Percentiles rank a stretch among this genome's conserved stretches.
Evolutionary conservation across 1,140 invertebrate species (phyloP).

Genomic region (Drosophila navojoa): DNA sequence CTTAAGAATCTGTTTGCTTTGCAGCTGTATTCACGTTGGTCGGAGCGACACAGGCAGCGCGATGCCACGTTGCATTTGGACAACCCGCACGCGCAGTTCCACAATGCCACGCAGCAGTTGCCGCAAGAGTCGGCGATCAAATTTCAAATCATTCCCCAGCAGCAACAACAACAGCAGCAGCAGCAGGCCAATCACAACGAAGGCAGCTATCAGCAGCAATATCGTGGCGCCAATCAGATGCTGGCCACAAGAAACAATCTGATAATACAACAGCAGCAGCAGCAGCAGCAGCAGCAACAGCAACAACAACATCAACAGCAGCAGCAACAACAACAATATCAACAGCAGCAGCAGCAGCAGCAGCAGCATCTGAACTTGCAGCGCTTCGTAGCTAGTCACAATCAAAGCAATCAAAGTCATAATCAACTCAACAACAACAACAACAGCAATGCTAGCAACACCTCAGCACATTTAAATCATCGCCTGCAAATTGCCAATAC

Average conservation of each 20-base stretch:
- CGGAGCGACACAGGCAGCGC: constrained; percentile 69
- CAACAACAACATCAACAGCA: constrained; percentile 53
- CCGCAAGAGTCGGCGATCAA: constrained; percentile 79
- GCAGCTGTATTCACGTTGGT: constrained; percentile 80
- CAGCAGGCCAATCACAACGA: constrained; percentile 56
- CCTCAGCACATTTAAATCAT: constrained; percentile 70
- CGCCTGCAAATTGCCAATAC: constrained; percentile 80
- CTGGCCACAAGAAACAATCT: constrained; percentile 74
- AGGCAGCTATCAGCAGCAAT: constrained; percentile 72
- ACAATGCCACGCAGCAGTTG: constrained; percentile 74
- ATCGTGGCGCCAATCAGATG: constrained; percentile 72
- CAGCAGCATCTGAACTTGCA: constrained; percentile 73
- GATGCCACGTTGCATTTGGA: constrained; percentile 57
- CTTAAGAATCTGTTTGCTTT: not conserved
- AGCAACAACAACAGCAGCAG: constrained; percentile 70
- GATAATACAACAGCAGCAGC: constrained; percentile 71
- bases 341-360: constrained; percentile 56
- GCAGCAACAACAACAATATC: constrained; percentile 53
- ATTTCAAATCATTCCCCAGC: constrained; percentile 83
- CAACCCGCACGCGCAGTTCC: constrained; percentile 62
- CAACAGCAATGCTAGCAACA: constrained; percentile 39
- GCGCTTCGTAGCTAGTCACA: constrained; percentile 71
- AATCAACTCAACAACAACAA: constrained; percentile 49
- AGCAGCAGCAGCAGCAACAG: constrained; percentile 65
- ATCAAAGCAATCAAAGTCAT: constrained; percentile 56